Base-by-base conservation (phyloP, 2,797 vertebrate species). In the Sciaenops ocellatus region DNA sequence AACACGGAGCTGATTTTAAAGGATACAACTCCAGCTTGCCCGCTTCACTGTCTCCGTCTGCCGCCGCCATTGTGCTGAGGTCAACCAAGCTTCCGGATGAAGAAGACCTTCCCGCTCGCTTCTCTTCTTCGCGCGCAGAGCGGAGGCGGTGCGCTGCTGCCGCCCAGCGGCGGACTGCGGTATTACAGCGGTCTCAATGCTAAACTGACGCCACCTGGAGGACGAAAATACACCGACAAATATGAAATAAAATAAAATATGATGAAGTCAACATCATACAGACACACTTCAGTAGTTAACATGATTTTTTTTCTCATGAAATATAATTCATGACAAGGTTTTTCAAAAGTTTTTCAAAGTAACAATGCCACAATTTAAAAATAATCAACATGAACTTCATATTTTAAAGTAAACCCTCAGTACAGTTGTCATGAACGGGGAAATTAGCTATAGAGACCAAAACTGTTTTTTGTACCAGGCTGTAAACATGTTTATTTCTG, bases 21-120 rank as follows among this genome's bases (percentile, higher is more conserved):
- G 88, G 94, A 94, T 95, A 95, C 94, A 94, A 91, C 22, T 90
- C 81, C 69, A 93, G 83, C 44, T 87, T 78, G 0, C 50, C 84
- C 0, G 56, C 13, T 16, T 38, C 77, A 0, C 6, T 13, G 1
- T 74, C 78, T 42, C 20, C 59, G 1, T 13, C 61, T 0, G 38
- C 0, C 38, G 88, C 61, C 83, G 87, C 88, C 92, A 92, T 93
- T n/a, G 0, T 72, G 64, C 0, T 65, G 4, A 42, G 18, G 52
- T 10, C 30, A 6, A 34, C 30, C 7, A 26, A 65, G 48, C 28
- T 41, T 63, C 4, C 61, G 47, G 4, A 63, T 22, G 57, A 76
- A 85, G 9, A 24, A 41, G 13, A 2, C 18, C n/a, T 59, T 71
- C 48, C 74, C 69, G 56, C 0, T 50, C 0, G 5, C 5, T 26